Base-by-base conservation (phyloP, 2,888 invertebrate species). In the Conchocele bisecta region DNA sequence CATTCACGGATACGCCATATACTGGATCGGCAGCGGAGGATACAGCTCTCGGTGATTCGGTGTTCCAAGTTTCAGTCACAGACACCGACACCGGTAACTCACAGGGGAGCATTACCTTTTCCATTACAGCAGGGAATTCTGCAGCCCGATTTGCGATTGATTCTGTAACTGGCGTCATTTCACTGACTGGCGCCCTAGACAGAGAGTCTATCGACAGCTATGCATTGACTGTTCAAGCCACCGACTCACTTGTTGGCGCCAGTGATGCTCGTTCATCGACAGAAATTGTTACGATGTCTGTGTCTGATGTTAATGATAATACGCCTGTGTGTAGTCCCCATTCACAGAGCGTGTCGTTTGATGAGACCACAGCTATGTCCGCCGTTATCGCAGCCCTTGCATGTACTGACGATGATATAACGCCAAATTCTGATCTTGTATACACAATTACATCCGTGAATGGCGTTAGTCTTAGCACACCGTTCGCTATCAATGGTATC, bases 291-390 rank as follows among this genome's bases (percentile, higher is more conserved):
- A 95, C 95, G 82, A 94, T 98, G 79, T 94, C 95, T 85, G 93
- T 98, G 64, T 95, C 95, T 86, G 98, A 98, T 91, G 94, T 96
- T 44, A 98, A 98, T 91, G 98, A 85, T 48, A 81, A 85, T 50
- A 44, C 65, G 0, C 86, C 87, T 9, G 59, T 63, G 6, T 86
- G 86, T 68, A 59, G 68, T 6, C 72, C 73, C 7, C 57, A 53
- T 7, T 53, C 81, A 2, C 83, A 83, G 50, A 66, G 78, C 0
- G 78, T 84, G 9, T 65, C 56, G 7, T 78, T 70, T 33, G 28
- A 57, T 24, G 85, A 85, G 65, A 60, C 66, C 29, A 44, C 60
- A 22, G 51, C 73, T n/a, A 39, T 73, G 1, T 70, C 57, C 0
- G 61, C 75, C 13, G 64, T 63, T 15, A 37, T 85, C 11, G 77